phyloP scores from a whole-genome alignment of 2,113 vertebrate genomes.

The Cettia cetti region DNA sequence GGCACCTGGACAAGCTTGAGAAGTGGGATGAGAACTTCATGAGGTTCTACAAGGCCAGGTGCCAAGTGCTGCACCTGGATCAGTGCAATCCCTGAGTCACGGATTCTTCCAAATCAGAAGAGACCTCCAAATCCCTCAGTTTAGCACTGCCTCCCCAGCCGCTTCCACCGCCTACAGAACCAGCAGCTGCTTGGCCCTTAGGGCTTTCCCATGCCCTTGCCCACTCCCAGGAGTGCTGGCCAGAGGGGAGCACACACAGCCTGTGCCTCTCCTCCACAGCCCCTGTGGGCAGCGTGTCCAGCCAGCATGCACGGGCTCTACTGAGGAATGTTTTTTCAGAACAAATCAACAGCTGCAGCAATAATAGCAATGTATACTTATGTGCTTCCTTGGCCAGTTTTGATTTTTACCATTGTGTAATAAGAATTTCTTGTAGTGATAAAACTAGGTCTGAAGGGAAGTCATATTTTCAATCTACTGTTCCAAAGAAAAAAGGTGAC shows the following conservation, averaged over 20 bases:
- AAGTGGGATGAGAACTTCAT: neutral
- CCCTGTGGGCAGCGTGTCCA: accelerated
- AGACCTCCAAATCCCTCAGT: neutral
- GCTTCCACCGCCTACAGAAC: neutral
- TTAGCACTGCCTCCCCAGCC: accelerated
- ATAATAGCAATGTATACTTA: neutral
- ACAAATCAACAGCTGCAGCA: neutral
- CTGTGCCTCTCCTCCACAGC: neutral
- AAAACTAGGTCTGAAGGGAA: constrained; percentile 50
- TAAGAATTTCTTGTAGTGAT: constrained; percentile 49
- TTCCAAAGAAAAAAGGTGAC: neutral
- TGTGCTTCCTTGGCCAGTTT: constrained; percentile 1
- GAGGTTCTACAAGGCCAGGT: neutral
- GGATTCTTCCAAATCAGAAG: neutral
- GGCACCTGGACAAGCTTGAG: neutral
- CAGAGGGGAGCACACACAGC: neutral
- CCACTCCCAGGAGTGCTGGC: neutral
- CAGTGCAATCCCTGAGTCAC: neutral
- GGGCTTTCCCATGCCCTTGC: neutral
- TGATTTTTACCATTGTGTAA: constrained; percentile 26
- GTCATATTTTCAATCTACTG: constrained; percentile 40
- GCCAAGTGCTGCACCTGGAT: neutral
- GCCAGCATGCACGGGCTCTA: accelerated
- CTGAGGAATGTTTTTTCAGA: neutral
- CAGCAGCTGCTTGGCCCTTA: neutral